Base-by-base conservation (phyloP, 2,888 invertebrate species). In the Eutolmus rufibarbis region DNA sequence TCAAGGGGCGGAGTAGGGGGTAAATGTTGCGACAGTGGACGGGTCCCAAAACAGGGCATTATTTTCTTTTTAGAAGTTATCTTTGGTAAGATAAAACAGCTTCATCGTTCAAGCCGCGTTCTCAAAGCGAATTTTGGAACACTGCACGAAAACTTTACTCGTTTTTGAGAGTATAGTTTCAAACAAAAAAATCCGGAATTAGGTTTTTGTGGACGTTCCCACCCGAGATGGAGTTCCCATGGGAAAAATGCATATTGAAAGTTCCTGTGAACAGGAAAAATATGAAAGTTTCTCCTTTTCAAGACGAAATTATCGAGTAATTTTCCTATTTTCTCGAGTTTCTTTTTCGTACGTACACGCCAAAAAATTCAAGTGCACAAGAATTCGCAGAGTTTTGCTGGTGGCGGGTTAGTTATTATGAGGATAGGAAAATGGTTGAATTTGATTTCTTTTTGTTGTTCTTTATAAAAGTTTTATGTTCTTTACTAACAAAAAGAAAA, bases 21-120 rank as follows among this genome's bases (percentile, higher is more conserved):
- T 34, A 84, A 19, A 66, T 23, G 51, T n/a, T 51, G 51, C 51
- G 51, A 51, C 51, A 51, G 16, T 16, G n/a, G 51, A 51, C 7
- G 51, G 5, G 14, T 2, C 51, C 14, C n/a, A 51, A 51, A 16
- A 51, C 51, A 51, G n/a, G 51, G 19, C 19, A 37, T 40, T 84
- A 16, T 40, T 40, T 66, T 23, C 82, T 66, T 84, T 66, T 84
- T 66, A 66, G 82, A 37, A 37, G 23, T 66, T 66, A 84, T 84
- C 66, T 66, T 66, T 84, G 82, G 66, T 57, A 84, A 84, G 66
- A 84, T 84, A 84, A 84, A 66, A 34, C 23, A 57, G 66, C 37
- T 40, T 14, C 40, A 14, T 66, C 56, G 16, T 19, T 37, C 12
- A 16, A 14, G 56, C 37, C 66, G 5, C 37, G 66, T 66, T 66